Conservation (phyloP, 2,113 vertebrate genomes). For the Hippopotamus amphibius region DNA sequence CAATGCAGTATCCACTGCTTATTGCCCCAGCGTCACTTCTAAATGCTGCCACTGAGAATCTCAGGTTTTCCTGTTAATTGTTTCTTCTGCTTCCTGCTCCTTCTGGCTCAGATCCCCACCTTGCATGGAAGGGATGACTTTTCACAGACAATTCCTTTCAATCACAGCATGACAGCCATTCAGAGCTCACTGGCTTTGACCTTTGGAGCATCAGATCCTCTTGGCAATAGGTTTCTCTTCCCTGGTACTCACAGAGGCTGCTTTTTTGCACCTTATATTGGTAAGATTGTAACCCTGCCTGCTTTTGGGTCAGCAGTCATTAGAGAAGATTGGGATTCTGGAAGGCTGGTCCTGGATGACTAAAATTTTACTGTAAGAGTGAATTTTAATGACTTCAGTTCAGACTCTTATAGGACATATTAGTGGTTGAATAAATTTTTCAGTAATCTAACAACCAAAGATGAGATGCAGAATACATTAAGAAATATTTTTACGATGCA, state of each 20-base stretch:
- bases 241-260: background rate
- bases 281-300: background rate
- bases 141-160: background rate
- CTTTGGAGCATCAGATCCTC: background rate
- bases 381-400: conserved; percentile 28
- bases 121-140: background rate
- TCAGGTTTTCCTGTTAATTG: background rate
- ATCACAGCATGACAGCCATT: background rate
- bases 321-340: background rate
- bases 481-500: background rate
- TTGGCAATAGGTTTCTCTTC: background rate
- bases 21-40: background rate
- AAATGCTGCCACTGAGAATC: background rate
- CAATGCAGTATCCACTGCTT: fast-evolving
- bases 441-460: background rate
- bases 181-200: background rate
- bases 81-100: background rate
- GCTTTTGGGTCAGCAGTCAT: background rate
- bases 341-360: background rate
- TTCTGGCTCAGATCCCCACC: background rate
- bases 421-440: background rate
- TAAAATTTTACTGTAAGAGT: background rate
- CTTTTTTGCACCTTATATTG: background rate
- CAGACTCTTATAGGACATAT: background rate
- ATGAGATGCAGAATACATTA: background rate